Conservation (phyloP, 2,113 vertebrate species). For the Toxotes jaculatrix region DNA sequence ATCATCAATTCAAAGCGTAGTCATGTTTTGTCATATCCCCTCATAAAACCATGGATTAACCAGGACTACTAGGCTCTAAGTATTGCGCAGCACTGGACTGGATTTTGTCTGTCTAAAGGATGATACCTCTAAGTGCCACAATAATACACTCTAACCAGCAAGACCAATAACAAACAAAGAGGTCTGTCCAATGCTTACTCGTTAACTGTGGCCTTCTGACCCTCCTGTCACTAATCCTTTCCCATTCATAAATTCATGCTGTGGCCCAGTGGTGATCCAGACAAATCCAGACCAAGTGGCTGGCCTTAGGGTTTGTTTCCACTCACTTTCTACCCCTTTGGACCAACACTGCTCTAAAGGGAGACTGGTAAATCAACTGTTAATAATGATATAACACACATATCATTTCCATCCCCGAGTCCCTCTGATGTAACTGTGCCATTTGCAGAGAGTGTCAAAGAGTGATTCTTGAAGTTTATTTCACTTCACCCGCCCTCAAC, state of each 20-base stretch:
- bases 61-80: too few species aligned
- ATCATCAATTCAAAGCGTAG: not conserved
- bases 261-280: constrained; percentile 30
- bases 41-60: too few species aligned
- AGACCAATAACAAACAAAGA: constrained; percentile 37
- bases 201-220: constrained; percentile 33
- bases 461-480: constrained; percentile 52
- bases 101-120: constrained; percentile 1
- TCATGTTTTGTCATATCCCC: not conserved
- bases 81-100: not conserved
- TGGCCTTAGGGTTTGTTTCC: not conserved
- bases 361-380: constrained; percentile 27
- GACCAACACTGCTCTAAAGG: not conserved
- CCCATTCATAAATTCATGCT: constrained; percentile 42
- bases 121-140: not conserved
- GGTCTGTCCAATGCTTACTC: constrained; percentile 25
- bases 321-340: not conserved
- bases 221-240: constrained; percentile 21
- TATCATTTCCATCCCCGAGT: constrained; percentile 7
- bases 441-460: constrained; percentile 3
- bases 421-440: constrained; percentile 59
- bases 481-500: constrained; percentile 45
- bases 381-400: constrained; percentile 46
- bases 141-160: not conserved
- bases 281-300: constrained; percentile 46